Conservation (phyloP, 2,888 invertebrate genomes). For the Bombylius discolor region DNA sequence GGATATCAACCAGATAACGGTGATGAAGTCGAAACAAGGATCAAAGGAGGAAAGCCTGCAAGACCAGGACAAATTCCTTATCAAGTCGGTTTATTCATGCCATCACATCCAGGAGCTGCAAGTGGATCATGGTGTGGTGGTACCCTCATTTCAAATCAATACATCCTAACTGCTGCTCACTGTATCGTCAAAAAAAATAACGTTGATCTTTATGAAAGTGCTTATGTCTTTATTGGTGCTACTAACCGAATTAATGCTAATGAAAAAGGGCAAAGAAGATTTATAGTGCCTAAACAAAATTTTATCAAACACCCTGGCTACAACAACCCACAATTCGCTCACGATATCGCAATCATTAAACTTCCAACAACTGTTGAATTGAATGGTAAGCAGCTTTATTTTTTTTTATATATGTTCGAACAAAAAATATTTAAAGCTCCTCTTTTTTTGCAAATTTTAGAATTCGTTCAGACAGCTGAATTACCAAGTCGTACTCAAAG, state of each 20-base stretch:
- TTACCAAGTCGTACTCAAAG: background rate
- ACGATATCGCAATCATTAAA: background rate
- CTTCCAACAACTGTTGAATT: background rate
- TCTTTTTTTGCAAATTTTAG: background rate
- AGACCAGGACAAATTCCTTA: background rate
- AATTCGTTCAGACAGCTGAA: background rate
- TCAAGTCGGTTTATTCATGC: background rate
- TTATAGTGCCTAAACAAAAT: background rate
- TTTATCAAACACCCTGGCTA: background rate
- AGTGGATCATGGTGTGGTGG: background rate
- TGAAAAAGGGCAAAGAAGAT: background rate
- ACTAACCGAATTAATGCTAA: background rate
- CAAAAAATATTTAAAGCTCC: no score
- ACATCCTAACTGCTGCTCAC: background rate
- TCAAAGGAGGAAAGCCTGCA: background rate
- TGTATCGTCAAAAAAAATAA: background rate
- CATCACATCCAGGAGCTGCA: background rate
- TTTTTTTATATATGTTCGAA: no score
- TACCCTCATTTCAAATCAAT: background rate
- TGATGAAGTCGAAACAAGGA: no score
- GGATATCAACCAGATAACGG: background rate
- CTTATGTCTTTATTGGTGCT: background rate
- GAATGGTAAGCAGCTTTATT: background rate
- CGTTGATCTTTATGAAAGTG: no score
- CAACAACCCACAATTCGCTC: background rate